phyloP scores from a whole-genome alignment of 2,888 invertebrate species.

The Andrena hattorfiana region DNA sequence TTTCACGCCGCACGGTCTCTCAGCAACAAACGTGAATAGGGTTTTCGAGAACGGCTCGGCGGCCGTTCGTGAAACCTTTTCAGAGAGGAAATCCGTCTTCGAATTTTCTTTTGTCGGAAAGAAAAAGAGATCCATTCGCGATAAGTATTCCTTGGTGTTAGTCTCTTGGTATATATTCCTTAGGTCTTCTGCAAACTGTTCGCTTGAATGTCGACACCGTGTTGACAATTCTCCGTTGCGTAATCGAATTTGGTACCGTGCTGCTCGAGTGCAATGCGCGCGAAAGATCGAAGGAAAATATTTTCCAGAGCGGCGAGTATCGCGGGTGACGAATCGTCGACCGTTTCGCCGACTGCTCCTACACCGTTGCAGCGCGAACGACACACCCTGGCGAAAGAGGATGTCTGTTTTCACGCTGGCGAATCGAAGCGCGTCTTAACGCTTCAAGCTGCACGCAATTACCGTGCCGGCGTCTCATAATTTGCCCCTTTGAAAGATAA shows the following conservation, averaged over 20 bases:
- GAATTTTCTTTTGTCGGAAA: not conserved
- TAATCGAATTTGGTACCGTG: not conserved
- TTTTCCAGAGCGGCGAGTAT: slow-evolving; percentile 1
- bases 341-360: not conserved
- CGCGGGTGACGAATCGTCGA: not conserved
- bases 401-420: not conserved
- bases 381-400: not conserved
- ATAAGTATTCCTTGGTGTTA: not conserved
- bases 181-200: not conserved
- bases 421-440: slow-evolving; percentile 10
- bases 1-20: not conserved
- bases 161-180: not conserved
- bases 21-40: not conserved
- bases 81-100: not conserved
- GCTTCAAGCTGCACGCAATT: slow-evolving; percentile 15
- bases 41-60: not conserved
- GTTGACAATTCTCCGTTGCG: not conserved
- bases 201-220: not conserved
- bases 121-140: not conserved
- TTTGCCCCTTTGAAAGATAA: not conserved
- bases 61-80: too few species aligned
- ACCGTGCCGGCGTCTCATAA: not conserved
- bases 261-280: not conserved
- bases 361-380: not conserved
- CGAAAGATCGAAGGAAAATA: slow-evolving; percentile 16